Percentiles rank a stretch among this genome's conserved stretches.
These are phyloP conservation scores for Rhinogobio ventralis DNA, from an alignment of 2,797 vertebrate genomes.

Conservation along the genomic window DNA sequence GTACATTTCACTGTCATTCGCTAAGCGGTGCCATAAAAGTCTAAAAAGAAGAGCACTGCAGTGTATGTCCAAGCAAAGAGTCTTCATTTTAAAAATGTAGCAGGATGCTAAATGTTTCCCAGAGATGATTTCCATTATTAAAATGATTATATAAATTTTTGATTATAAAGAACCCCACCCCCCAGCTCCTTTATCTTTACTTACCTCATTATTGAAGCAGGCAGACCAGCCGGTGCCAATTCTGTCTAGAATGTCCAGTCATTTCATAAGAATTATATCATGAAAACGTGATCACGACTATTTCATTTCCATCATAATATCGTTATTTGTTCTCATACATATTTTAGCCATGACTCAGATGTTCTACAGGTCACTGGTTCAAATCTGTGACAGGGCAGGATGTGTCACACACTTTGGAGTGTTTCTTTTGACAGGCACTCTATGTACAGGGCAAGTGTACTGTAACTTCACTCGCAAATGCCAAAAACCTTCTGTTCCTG, in stretches of 20 bases:
- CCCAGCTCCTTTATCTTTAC: conserved; percentile 14
- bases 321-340: conserved; percentile 31
- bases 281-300: conserved; percentile 46
- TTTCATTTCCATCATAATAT: conserved; percentile 39
- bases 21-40: neutral
- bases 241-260: conserved; percentile 32
- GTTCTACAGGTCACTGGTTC: conserved; percentile 19
- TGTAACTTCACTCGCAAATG: neutral
- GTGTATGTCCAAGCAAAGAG: neutral
- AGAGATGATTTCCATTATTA: neutral
- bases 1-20: neutral
- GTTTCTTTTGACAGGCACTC: neutral
- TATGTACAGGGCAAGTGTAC: neutral
- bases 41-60: neutral
- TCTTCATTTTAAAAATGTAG: neutral
- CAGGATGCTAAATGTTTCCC: conserved; percentile 31
- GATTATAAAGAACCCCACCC: neutral
- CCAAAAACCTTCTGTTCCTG: neutral
- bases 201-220: conserved; percentile 15
- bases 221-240: conserved; percentile 53
- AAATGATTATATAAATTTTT: neutral
- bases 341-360: conserved; percentile 33
- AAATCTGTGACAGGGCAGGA: conserved; percentile 29
- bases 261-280: conserved; percentile 49
- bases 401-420: conserved; percentile 1